Evolutionary conservation across 2,113 vertebrate genomes (phyloP).

Genomic region (Arenaria interpres): DNA sequence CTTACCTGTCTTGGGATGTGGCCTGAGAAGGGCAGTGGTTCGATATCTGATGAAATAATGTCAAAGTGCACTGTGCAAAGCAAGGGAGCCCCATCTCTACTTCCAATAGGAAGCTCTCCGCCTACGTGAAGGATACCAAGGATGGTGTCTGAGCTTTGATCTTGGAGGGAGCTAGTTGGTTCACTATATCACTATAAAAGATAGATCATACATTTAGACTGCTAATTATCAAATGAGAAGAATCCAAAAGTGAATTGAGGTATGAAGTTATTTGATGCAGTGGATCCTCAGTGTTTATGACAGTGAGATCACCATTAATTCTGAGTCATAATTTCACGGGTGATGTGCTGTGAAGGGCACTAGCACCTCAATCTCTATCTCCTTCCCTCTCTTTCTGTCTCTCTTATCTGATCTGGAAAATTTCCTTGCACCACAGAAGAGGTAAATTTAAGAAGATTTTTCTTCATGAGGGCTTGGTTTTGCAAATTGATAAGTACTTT

Average conservation of each 20-base stretch:
- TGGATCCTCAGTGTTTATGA: neutral
- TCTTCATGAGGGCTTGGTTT: neutral
- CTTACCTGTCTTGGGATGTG: neutral
- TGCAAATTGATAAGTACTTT: neutral
- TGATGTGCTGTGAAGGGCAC: neutral
- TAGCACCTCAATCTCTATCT: neutral
- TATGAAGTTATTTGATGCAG: neutral
- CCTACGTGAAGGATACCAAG: neutral
- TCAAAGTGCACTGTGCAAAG: neutral
- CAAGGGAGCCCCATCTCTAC: accelerated
- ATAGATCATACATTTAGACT: neutral
- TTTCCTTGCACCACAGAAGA: neutral
- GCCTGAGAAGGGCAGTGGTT: neutral
- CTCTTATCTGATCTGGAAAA: neutral
- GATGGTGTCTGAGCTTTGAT: neutral
- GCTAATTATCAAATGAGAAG: neutral
- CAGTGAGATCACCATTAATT: neutral
- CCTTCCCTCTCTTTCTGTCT: neutral
- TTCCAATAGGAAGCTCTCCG: neutral
- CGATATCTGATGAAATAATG: neutral
- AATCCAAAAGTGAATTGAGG: neutral
- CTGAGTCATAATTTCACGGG: neutral
- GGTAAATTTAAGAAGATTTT: slow-evolving; percentile 12
- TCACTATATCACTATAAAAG: neutral
- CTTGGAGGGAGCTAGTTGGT: neutral